Conservation (phyloP, 2,888 invertebrate species). For the Andrena marginata region DNA sequence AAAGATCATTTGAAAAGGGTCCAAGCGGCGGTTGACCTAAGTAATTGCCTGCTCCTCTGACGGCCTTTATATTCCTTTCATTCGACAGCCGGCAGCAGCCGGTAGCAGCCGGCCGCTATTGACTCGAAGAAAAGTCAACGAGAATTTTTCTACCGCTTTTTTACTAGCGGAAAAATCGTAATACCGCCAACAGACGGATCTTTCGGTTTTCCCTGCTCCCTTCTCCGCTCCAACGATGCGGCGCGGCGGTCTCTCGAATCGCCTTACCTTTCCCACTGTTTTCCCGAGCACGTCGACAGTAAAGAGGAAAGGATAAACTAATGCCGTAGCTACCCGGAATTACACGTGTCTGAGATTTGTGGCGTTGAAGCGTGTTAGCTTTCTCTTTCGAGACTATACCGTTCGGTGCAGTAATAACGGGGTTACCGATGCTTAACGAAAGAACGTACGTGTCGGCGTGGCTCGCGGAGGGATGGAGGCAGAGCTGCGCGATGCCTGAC, state of each 20-base stretch:
- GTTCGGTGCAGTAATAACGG: neutral
- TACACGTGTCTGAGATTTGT: neutral
- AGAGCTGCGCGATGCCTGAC: slow-evolving; percentile 41
- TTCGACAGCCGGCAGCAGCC: neutral
- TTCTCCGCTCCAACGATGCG: too few relatives aligned
- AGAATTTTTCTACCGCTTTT: neutral
- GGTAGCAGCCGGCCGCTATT: neutral
- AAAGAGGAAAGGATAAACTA: neutral
- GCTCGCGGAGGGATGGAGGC: slow-evolving; percentile 38
- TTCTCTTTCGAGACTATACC: neutral
- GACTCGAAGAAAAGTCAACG: neutral
- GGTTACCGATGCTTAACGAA: slow-evolving; percentile 36
- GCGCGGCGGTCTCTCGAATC: neutral
- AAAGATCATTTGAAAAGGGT: slow-evolving; percentile 57
- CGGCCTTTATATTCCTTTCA: slow-evolving; percentile 46
- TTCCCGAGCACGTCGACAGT: neutral
- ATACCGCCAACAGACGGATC: neutral
- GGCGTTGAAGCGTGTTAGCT: neutral
- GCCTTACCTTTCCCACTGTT: neutral
- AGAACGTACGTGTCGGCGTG: slow-evolving; percentile 43
- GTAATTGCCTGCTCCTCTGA: slow-evolving; percentile 54
- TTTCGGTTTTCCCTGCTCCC: neutral
- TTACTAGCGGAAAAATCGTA: neutral
- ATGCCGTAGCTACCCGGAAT: neutral
- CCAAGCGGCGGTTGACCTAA: slow-evolving; percentile 55